phyloP scores from a whole-genome alignment of 2,888 invertebrate species.

The Drosophila engyochracea region DNA sequence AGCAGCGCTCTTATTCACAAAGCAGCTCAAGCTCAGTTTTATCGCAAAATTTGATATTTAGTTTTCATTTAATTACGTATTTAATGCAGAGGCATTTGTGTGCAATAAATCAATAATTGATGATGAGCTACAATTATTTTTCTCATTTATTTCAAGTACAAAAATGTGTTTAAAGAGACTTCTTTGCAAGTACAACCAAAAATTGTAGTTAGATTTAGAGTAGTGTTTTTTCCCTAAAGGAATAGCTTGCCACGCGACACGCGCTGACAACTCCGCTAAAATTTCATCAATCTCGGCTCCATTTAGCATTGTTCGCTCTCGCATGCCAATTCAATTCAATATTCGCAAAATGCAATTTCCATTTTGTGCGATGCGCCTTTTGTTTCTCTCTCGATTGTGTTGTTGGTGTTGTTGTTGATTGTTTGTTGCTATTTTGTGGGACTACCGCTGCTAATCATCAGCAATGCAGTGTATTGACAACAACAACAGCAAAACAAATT shows the following conservation, averaged over 20 bases:
- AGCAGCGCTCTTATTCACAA: background rate
- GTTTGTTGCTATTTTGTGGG: constrained; percentile 16
- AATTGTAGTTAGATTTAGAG: background rate
- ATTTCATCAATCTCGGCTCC: constrained; percentile 4
- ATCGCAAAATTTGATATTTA: background rate
- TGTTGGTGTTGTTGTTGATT: background rate
- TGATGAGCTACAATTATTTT: background rate
- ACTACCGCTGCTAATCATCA: constrained; percentile 24
- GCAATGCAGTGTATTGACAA: constrained; percentile 35
- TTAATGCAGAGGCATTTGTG: background rate
- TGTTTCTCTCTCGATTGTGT: background rate
- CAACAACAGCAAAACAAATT: constrained; percentile 9
- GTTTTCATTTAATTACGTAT: background rate
- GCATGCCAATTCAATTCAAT: background rate
- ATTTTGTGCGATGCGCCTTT: background rate
- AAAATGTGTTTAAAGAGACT: background rate
- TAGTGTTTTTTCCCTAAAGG: background rate
- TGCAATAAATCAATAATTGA: background rate
- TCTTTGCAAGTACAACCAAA: background rate
- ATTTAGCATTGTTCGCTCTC: constrained; percentile 16
- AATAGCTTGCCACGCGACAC: background rate
- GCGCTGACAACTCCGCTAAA: background rate
- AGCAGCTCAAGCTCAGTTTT: background rate
- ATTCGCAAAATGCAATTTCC: background rate
- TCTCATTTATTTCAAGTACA: background rate